Evolutionary conservation across 2,113 vertebrate species (phyloP).

Genomic region (Dasypus novemcinctus): DNA sequence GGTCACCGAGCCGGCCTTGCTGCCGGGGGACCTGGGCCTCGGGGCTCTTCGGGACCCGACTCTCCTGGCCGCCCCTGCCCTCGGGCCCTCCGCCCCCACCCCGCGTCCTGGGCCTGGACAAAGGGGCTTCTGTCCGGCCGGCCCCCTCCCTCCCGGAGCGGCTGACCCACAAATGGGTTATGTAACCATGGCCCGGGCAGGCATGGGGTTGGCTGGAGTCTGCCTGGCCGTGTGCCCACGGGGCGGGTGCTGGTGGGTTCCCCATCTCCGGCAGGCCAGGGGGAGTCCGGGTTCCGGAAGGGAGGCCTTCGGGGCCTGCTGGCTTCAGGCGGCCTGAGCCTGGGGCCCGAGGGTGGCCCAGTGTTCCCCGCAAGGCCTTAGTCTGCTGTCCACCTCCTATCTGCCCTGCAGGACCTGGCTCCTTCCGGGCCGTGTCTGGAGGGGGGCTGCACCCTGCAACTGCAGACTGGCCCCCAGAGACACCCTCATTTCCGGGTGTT

Average conservation of each 20-base stretch:
- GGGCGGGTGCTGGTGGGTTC: conserved; percentile 25
- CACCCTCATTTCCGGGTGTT: conserved; percentile 66
- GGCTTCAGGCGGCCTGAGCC: neutral
- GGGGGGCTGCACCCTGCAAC: neutral
- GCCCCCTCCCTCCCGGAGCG: conserved; percentile 52
- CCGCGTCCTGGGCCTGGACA: conserved; percentile 57
- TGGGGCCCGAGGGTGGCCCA: neutral
- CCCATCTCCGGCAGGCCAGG: neutral
- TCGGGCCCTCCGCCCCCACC: conserved; percentile 3
- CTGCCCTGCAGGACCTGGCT: neutral
- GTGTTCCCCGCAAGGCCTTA: neutral
- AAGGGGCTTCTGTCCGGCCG: conserved; percentile 77
- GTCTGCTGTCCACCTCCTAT: neutral
- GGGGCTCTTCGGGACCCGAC: neutral
- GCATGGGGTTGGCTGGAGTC: conserved; percentile 66
- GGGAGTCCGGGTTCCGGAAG: neutral
- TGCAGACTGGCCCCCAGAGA: conserved; percentile 45
- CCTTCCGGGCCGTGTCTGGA: neutral
- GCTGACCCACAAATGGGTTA: conserved; percentile 80
- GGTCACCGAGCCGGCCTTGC: neutral
- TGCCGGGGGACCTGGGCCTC: neutral
- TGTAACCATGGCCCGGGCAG: conserved; percentile 69
- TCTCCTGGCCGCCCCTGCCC: neutral
- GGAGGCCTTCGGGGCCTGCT: neutral
- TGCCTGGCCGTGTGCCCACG: conserved; percentile 53